Evolutionary conservation across 2,113 vertebrate species (phyloP), one percentile per base, ranked within the genome.

Genomic region (Paralichthys olivaceus): DNA sequence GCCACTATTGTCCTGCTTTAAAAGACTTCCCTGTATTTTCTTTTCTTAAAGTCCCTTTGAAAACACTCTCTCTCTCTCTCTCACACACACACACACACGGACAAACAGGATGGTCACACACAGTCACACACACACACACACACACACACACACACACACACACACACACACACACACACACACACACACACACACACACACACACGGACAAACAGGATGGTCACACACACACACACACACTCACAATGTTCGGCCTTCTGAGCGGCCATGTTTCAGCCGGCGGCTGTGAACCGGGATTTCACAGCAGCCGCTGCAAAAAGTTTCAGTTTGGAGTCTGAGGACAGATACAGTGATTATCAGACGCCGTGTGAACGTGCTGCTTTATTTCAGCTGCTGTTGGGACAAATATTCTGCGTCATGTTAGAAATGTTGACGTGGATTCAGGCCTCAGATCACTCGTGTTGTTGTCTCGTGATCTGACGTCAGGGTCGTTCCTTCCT

Each of bases 1-100:
- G 65, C 65, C 69, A 34, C 81, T 26, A 75, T 87, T 87, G 73
- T 84, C 68, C 81, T 60, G 43, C 12, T 64, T 28, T 63, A 66
- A 81, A 74, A 79, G 81, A 62, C 49, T 83, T 67, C 34, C 67
- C 45, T 57, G 53, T 15, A 67, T 79, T 69, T 56, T 72, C n/a
- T 56, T 71, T 58, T 79, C 56, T 11, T 58, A 55, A 79, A 78
- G 20, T 51, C 45, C 64, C 58, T 77, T 87, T 83, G 12, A 43
- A 79, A 83, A 63, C 40, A 60, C 59, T 65, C 23, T 69, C 26
- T 73, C 22, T 12, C 47, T 26, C 56, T 68, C 49, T 45, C 60
- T 32, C 57, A 45, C 37, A 32, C 62, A n/a, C 51, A 66, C 68
- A 66, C 61, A 40, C 13, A 49, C 29, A 47, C 63, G 17, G 40